These are phyloP conservation scores for Hypsopygia costalis DNA, from an alignment of 2,888 invertebrate genomes.

Conservation along the genomic window DNA sequence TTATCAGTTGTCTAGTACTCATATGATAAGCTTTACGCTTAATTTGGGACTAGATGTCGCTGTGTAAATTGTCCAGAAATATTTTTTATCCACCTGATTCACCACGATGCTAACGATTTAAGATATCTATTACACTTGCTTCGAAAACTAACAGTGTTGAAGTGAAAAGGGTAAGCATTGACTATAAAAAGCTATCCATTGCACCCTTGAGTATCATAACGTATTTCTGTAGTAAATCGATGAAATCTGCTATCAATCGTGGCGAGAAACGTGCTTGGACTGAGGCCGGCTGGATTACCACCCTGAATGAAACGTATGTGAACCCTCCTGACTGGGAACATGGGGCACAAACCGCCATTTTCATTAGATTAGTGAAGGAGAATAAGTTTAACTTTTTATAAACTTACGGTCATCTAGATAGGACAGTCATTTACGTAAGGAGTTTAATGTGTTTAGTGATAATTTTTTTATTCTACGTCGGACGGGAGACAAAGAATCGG, in stretches of 20 bases:
- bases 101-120: too few relatives aligned
- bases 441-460: too few relatives aligned
- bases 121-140: too few relatives aligned
- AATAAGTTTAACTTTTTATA: conserved; percentile 12
- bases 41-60: too few relatives aligned
- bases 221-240: conserved; percentile 34
- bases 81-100: too few relatives aligned
- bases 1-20: too few relatives aligned
- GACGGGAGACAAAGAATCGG: too few relatives aligned
- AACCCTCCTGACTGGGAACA: conserved; percentile 16
- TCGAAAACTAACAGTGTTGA: neutral
- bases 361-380: conserved; percentile 46
- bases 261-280: conserved; percentile 44
- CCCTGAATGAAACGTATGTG: conserved; percentile 33
- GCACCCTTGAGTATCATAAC: conserved; percentile 28
- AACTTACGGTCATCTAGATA: too few relatives aligned
- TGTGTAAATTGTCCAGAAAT: too few relatives aligned
- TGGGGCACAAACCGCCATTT: conserved; percentile 39
- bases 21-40: too few relatives aligned
- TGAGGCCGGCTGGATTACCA: conserved; percentile 46
- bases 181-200: conserved; percentile 10
- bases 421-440: too few relatives aligned
- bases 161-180: conserved; percentile 2
- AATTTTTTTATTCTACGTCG: too few relatives aligned
- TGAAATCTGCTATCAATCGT: conserved; percentile 56